phyloP scores from a whole-genome alignment of 2,888 invertebrate genomes.

The Crocallis elinguaria region DNA sequence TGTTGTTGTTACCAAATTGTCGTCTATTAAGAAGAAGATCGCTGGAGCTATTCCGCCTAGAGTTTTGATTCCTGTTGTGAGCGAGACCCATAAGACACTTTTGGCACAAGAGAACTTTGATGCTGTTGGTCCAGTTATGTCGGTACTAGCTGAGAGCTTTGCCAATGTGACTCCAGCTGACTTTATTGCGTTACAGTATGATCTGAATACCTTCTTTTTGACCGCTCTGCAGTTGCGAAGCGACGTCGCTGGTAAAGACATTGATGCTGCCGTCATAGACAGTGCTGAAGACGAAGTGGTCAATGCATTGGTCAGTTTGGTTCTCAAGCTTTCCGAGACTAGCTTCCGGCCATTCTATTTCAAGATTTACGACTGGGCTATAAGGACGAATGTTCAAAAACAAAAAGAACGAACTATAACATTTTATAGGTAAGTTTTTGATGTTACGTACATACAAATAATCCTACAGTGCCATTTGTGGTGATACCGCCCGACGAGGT shows the following conservation, averaged over 20 bases:
- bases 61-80: slow-evolving; percentile 90
- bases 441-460: too few relatives aligned
- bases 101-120: slow-evolving; percentile 84
- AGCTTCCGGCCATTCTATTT: slow-evolving; percentile 95
- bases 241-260: slow-evolving; percentile 68
- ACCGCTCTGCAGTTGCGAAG: slow-evolving; percentile 88
- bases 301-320: slow-evolving; percentile 90
- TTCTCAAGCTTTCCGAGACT: slow-evolving; percentile 94
- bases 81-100: slow-evolving; percentile 86
- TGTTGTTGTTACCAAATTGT: slow-evolving; percentile 84
- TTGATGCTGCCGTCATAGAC: slow-evolving; percentile 72
- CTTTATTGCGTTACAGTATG: slow-evolving; percentile 86
- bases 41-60: slow-evolving; percentile 88
- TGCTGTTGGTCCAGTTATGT: slow-evolving; percentile 89
- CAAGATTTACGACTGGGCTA: slow-evolving; percentile 95
- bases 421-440: slow-evolving; percentile 87
- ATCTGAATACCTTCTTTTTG: slow-evolving; percentile 90
- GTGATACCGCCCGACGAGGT: too few relatives aligned
- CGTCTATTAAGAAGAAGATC: slow-evolving; percentile 87
- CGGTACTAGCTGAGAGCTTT: slow-evolving; percentile 90
- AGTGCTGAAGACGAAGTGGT: slow-evolving; percentile 90
- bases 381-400: slow-evolving; percentile 83
- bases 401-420: slow-evolving; percentile 89
- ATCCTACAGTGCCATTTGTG: too few relatives aligned
- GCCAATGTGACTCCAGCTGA: slow-evolving; percentile 86